phyloP scores from a whole-genome alignment of 2,888 invertebrate species.

The Mellilla xanthometata region DNA sequence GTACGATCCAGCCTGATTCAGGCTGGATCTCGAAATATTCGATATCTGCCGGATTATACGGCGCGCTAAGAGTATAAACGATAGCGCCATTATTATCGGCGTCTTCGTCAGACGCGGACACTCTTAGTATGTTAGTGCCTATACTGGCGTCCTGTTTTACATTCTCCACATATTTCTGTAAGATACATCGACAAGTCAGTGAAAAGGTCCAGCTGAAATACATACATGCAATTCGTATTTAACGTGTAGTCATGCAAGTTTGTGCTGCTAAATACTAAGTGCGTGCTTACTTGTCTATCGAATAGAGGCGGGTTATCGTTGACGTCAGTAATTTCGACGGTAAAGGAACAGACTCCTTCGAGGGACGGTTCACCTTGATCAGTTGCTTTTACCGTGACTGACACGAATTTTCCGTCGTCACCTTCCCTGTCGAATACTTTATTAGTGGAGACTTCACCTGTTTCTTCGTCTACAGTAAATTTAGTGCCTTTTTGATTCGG shows the following conservation, averaged over 20 bases:
- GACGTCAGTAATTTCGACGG: slow-evolving; percentile 98
- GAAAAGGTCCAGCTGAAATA: slow-evolving; percentile 33
- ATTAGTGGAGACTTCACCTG: slow-evolving; percentile 96
- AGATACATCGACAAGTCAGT: slow-evolving; percentile 53
- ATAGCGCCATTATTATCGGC: slow-evolving; percentile 98
- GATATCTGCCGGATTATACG: slow-evolving; percentile 93
- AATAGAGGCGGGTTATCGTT: slow-evolving; percentile 98
- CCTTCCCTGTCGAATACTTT: slow-evolving; percentile 98
- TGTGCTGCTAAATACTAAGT: slow-evolving; percentile 35
- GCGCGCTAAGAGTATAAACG: slow-evolving; percentile 94
- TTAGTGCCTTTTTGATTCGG: slow-evolving; percentile 97
- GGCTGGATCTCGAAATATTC: slow-evolving; percentile 98
- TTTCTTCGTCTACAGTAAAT: slow-evolving; percentile 97
- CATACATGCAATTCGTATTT: slow-evolving; percentile 51
- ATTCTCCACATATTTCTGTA: slow-evolving; percentile 97
- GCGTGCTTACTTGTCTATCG: slow-evolving; percentile 92
- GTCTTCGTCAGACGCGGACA: slow-evolving; percentile 98
- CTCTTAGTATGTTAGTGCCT: slow-evolving; percentile 95
- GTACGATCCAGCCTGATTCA: slow-evolving; percentile 98
- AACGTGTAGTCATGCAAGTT: slow-evolving; percentile 49
- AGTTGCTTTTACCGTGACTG: slow-evolving; percentile 98
- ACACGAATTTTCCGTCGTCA: slow-evolving; percentile 97
- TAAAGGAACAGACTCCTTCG: slow-evolving; percentile 99
- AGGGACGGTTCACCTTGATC: slow-evolving; percentile 99
- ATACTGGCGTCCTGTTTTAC: slow-evolving; percentile 98